A percentile compares a stretch with the other conserved stretches of the same genome.
phyloP scores from a whole-genome alignment of 2,797 vertebrate genomes.

The Ciconia nigra region DNA sequence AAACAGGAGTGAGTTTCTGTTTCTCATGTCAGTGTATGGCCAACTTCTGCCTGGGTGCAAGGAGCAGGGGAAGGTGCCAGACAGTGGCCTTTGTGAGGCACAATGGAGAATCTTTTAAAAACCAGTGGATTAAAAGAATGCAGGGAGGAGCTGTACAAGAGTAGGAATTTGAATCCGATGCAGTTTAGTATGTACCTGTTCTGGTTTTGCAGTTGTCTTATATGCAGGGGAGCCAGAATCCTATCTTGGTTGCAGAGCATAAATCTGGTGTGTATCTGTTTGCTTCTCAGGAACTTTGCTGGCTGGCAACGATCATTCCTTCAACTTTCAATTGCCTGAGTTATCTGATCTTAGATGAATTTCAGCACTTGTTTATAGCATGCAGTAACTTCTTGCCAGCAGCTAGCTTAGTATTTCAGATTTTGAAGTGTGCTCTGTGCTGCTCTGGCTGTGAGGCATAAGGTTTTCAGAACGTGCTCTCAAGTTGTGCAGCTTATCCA shows the following conservation, averaged over 20 bases:
- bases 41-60: background rate
- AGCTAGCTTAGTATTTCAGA: background rate
- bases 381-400: conserved; percentile 14
- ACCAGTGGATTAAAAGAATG: background rate
- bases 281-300: background rate
- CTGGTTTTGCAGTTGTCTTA: background rate
- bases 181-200: background rate
- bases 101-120: background rate
- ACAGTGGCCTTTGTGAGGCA: background rate
- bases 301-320: background rate
- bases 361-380: conserved; percentile 51
- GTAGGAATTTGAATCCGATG: background rate
- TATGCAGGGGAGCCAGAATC: background rate
- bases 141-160: background rate
- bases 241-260: background rate
- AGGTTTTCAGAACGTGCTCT: background rate
- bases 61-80: background rate
- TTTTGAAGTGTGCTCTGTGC: background rate
- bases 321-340: conserved; percentile 11
- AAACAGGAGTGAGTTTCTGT: background rate
- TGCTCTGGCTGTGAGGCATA: background rate
- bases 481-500: background rate
- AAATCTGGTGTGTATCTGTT: background rate
- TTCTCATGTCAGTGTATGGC: background rate
- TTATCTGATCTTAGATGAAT: conserved; percentile 58